phyloP scores from a whole-genome alignment of 2,888 invertebrate species.

The Cataglyphis rosenhaueri region DNA sequence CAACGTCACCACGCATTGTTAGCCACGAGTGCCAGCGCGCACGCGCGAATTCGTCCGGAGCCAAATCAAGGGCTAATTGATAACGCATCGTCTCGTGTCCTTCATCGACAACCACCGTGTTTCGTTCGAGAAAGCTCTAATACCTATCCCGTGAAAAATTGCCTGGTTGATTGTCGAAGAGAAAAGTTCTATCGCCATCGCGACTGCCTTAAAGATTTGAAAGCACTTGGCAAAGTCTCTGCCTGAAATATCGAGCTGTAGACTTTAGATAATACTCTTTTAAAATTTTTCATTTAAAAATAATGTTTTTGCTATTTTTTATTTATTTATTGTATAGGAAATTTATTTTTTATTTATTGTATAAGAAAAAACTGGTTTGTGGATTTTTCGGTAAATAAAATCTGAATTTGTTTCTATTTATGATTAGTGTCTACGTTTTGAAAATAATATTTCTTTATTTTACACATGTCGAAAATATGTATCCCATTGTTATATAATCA shows the following conservation, averaged over 20 bases:
- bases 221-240: slow-evolving; percentile 3
- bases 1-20: slow-evolving; percentile 73
- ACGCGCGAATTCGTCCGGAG: background rate
- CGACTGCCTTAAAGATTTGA: slow-evolving; percentile 3
- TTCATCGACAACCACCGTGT: slow-evolving; percentile 12
- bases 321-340: background rate
- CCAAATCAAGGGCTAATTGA: slow-evolving; percentile 6
- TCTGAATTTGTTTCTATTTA: background rate
- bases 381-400: background rate
- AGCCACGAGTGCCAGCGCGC: slow-evolving; percentile 61
- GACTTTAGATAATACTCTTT: background rate
- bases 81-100: background rate
- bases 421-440: background rate
- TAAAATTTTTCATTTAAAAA: background rate
- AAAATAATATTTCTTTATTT: background rate
- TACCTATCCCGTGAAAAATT: slow-evolving; percentile 22
- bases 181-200: slow-evolving; percentile 4
- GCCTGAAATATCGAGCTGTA: background rate
- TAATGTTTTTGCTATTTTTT: background rate
- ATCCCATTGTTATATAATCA: background rate
- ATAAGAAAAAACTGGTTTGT: background rate
- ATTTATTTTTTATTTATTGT: background rate
- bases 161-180: slow-evolving; percentile 17
- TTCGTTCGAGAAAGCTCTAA: slow-evolving; percentile 1
- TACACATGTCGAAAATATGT: background rate